phyloP scores from a whole-genome alignment of 2,888 invertebrate genomes.

The Cheilosia soror region DNA sequence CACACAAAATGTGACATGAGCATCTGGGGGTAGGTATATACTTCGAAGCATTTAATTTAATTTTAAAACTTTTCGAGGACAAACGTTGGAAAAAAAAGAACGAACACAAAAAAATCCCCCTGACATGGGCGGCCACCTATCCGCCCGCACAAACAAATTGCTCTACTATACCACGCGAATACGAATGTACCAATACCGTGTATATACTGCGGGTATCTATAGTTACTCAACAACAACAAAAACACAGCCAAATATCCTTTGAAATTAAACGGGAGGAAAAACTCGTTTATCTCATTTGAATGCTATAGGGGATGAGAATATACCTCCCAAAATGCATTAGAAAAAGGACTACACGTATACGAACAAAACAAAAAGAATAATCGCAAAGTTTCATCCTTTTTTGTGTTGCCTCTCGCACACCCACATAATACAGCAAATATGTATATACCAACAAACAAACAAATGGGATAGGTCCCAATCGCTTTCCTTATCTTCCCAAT shows the following conservation, averaged over 20 bases:
- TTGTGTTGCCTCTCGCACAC: slow-evolving; percentile 45
- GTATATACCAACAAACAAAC: slow-evolving; percentile 40
- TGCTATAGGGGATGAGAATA: slow-evolving; percentile 12
- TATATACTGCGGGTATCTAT: background rate
- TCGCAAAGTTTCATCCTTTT: slow-evolving; percentile 66
- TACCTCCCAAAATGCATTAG: slow-evolving; percentile 47
- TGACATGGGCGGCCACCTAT: slow-evolving; percentile 19
- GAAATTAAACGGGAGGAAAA: slow-evolving; percentile 30
- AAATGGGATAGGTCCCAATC: slow-evolving; percentile 50
- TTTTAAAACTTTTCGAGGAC: slow-evolving; percentile 52
- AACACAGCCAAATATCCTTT: slow-evolving; percentile 10
- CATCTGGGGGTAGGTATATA: background rate
- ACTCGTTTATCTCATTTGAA: slow-evolving; percentile 57
- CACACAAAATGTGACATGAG: background rate
- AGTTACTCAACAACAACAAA: background rate
- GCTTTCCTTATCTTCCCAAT: slow-evolving; percentile 70
- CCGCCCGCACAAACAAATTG: slow-evolving; percentile 28
- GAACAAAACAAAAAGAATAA: slow-evolving; percentile 34
- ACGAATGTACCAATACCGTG: background rate
- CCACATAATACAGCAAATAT: slow-evolving; percentile 5
- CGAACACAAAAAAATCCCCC: slow-evolving; percentile 5
- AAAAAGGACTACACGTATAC: slow-evolving; percentile 10
- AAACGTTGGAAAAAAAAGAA: background rate
- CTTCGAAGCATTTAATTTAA: slow-evolving; percentile 45
- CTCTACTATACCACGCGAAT: background rate